phyloP scores from a whole-genome alignment of 30 jellyfish, hydroid and myxozoan genomes.

The Hydractinia echinata region DNA sequence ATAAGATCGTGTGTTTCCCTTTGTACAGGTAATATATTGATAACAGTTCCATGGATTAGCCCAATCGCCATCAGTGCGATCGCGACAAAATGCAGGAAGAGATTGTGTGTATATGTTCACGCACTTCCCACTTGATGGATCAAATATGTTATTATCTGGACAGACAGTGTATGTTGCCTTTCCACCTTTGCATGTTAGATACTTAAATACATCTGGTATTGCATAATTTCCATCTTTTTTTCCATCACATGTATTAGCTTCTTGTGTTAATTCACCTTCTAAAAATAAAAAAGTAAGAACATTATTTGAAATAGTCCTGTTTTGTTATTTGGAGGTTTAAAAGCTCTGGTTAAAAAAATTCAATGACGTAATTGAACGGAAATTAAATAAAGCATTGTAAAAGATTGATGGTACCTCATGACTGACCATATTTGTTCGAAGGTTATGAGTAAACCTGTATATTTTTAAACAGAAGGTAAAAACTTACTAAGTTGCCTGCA shows the following conservation, averaged over 20 bases:
- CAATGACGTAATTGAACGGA: no score
- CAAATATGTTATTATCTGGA: conserved; percentile 54
- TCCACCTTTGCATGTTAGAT: conserved; percentile 51
- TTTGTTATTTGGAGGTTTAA: no score
- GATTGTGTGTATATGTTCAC: not conserved
- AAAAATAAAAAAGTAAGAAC: no score
- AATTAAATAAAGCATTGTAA: no score
- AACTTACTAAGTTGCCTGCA: conserved; percentile 11
- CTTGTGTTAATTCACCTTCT: not conserved
- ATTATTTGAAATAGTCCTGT: no score
- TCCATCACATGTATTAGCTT: conserved; percentile 43
- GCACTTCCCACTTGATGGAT: not conserved
- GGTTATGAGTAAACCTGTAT: no score
- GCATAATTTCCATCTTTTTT: conserved; percentile 71
- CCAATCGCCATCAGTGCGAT: conserved; percentile 36
- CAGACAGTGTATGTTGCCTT: conserved; percentile 39
- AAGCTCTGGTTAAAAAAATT: no score
- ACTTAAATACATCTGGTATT: conserved; percentile 56
- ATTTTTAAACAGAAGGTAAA: not conserved
- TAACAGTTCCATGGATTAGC: conserved; percentile 40
- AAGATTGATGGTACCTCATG: no score
- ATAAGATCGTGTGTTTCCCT: not conserved
- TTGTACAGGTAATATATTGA: not conserved
- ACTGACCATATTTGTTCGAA: no score
- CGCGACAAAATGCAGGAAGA: conserved; percentile 15